Evolutionary conservation across 2,888 invertebrate species (phyloP).

Genomic region (Stenoptilia bipunctidactyla): DNA sequence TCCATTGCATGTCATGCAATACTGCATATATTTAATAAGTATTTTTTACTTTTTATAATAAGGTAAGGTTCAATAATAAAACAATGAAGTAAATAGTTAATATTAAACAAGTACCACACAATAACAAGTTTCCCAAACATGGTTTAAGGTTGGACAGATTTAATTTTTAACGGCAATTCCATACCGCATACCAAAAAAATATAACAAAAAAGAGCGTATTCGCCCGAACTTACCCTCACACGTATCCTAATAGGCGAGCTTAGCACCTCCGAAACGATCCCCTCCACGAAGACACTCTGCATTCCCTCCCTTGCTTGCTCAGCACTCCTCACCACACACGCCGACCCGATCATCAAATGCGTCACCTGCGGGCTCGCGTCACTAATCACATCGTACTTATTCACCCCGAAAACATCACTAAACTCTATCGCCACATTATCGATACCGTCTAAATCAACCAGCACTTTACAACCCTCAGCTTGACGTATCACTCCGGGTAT

Average conservation of each 20-base stretch:
- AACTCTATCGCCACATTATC: constrained; percentile 79
- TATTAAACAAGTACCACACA: no score
- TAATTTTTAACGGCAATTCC: no score
- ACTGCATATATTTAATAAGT: no score
- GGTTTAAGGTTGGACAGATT: no score
- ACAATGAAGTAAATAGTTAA: no score
- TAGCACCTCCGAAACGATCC: constrained; percentile 75
- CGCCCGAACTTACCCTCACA: constrained; percentile 59
- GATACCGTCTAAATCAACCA: constrained; percentile 85
- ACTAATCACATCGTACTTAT: constrained; percentile 89
- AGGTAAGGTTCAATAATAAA: no score
- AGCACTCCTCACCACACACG: constrained; percentile 83
- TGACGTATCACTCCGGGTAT: constrained; percentile 90
- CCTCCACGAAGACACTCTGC: constrained; percentile 86
- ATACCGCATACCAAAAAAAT: no score
- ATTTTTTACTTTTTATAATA: no score
- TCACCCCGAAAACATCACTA: constrained; percentile 81
- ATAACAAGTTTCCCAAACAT: no score
- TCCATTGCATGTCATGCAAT: no score
- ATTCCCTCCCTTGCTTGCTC: constrained; percentile 71
- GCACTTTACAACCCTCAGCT: constrained; percentile 77
- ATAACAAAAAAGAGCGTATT: not conserved
- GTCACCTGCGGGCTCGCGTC: constrained; percentile 91
- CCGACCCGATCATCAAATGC: constrained; percentile 83
- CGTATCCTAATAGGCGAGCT: constrained; percentile 59